These are phyloP conservation scores for Lordiphosa andalusiaca DNA, from an alignment of 2,888 invertebrate genomes.

Conservation along the genomic window DNA sequence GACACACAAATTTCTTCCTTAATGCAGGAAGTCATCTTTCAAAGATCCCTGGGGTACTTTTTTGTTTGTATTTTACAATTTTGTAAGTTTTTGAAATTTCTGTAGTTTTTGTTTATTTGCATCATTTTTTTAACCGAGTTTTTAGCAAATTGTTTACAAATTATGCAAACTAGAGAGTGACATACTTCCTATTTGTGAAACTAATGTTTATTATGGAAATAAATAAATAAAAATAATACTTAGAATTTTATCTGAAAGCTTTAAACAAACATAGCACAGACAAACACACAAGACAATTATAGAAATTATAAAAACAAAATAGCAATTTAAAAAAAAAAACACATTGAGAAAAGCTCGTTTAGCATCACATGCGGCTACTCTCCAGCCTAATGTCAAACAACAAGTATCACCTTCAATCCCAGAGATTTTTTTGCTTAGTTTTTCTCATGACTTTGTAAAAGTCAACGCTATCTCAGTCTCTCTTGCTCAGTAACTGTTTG, in stretches of 20 bases:
- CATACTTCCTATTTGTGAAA: too few relatives aligned
- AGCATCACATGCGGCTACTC: constrained; percentile 7
- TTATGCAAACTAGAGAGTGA: too few relatives aligned
- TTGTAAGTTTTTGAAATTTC: too few relatives aligned
- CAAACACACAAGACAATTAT: constrained; percentile 19
- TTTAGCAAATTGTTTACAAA: too few relatives aligned
- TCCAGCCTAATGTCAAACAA: constrained; percentile 35
- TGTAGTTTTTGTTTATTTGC: too few relatives aligned
- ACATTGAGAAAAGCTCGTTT: constrained; percentile 17
- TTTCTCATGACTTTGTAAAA: constrained; percentile 53
- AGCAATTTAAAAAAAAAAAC: constrained; percentile 22
- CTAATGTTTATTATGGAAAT: too few relatives aligned
- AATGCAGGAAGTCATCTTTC: too few relatives aligned
- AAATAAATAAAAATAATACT: constrained; percentile 6
- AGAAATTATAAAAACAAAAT: constrained; percentile 18
- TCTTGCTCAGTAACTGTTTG: constrained; percentile 23
- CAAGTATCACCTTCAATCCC: constrained; percentile 54
- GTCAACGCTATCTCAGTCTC: constrained; percentile 47
- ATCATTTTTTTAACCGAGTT: too few relatives aligned
- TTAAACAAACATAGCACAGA: not conserved
- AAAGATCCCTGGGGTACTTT: too few relatives aligned
- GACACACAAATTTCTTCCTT: too few relatives aligned
- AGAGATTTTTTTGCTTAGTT: constrained; percentile 21
- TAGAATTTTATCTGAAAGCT: too few relatives aligned
- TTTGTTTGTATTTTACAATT: too few relatives aligned